phyloP scores from a whole-genome alignment of 1,140 invertebrate genomes.

The Habropoda laboriosa region DNA sequence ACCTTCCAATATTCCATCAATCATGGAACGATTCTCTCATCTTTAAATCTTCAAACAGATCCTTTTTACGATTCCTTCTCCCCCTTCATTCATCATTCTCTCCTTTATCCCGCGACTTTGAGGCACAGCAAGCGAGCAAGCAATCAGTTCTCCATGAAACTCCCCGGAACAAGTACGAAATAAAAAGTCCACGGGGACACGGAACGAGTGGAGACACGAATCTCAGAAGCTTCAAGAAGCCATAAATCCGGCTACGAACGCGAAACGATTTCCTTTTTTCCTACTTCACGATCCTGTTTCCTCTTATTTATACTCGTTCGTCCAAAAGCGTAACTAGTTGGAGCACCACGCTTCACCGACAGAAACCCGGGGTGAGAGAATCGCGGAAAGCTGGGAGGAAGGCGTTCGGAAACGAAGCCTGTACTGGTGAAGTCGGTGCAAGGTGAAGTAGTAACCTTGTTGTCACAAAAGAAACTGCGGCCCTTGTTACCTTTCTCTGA shows the following conservation, averaged over 20 bases:
- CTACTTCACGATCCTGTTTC: not conserved
- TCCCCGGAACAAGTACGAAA: not conserved
- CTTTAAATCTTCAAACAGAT: too few relatives aligned
- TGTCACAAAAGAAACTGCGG: slow-evolving; percentile 30
- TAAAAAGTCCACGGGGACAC: not conserved
- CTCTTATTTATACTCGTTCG: slow-evolving; percentile 4
- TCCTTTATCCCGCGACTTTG: not conserved
- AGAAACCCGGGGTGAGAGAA: not conserved
- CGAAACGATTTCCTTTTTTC: not conserved
- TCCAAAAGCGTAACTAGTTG: not conserved
- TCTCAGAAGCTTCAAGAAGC: not conserved
- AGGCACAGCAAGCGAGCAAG: not conserved
- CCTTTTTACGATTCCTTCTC: too few relatives aligned
- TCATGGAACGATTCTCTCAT: too few relatives aligned
- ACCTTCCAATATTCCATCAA: too few relatives aligned
- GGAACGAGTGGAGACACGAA: not conserved
- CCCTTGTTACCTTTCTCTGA: slow-evolving; percentile 39
- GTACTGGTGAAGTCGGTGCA: not conserved
- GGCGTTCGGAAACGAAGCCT: not conserved
- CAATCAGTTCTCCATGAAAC: not conserved
- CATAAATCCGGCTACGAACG: slow-evolving; percentile 3
- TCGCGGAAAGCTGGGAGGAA: slow-evolving; percentile 2
- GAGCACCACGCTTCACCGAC: too few relatives aligned
- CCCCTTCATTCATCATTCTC: not conserved
- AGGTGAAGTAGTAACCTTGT: slow-evolving; percentile 23